phyloP scores from a whole-genome alignment of 2,888 invertebrate genomes.

The Drosophila cracens region DNA sequence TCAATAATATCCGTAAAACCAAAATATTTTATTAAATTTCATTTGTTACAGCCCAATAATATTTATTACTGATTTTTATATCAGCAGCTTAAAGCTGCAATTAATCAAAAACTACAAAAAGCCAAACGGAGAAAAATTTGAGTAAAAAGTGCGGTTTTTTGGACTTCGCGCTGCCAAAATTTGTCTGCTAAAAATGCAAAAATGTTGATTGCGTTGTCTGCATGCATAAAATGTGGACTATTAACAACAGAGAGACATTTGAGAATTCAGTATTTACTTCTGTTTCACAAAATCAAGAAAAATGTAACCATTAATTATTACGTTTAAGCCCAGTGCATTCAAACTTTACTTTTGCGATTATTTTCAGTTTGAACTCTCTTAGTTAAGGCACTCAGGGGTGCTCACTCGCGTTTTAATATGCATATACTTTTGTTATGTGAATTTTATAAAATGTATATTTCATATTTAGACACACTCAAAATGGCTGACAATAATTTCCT shows the following conservation, averaged over 20 bases:
- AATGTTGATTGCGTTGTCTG: slow-evolving; percentile 17
- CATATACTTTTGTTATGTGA: background rate
- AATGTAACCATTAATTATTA: background rate
- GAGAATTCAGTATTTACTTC: background rate
- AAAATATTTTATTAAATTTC: background rate
- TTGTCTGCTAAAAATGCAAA: slow-evolving; percentile 20
- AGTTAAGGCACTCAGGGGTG: too few relatives aligned
- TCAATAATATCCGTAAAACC: background rate
- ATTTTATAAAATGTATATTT: slow-evolving; percentile 1
- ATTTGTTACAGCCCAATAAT: background rate
- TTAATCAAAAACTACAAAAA: slow-evolving; percentile 11
- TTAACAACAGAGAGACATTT: background rate
- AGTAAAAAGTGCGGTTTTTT: slow-evolving; percentile 6
- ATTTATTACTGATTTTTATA: background rate
- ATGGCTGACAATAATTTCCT: slow-evolving; percentile 11
- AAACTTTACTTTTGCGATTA: background rate
- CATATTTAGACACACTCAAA: slow-evolving; percentile 9
- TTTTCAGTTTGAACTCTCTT: background rate
- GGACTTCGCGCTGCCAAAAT: background rate
- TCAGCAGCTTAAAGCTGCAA: background rate
- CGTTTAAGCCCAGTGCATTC: too few relatives aligned
- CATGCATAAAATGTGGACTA: slow-evolving; percentile 29
- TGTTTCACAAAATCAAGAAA: background rate
- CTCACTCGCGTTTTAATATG: background rate
- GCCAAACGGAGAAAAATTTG: slow-evolving; percentile 4